Base-by-base conservation (phyloP, 2,797 vertebrate genomes). In the Alfaro cultratus region DNA sequence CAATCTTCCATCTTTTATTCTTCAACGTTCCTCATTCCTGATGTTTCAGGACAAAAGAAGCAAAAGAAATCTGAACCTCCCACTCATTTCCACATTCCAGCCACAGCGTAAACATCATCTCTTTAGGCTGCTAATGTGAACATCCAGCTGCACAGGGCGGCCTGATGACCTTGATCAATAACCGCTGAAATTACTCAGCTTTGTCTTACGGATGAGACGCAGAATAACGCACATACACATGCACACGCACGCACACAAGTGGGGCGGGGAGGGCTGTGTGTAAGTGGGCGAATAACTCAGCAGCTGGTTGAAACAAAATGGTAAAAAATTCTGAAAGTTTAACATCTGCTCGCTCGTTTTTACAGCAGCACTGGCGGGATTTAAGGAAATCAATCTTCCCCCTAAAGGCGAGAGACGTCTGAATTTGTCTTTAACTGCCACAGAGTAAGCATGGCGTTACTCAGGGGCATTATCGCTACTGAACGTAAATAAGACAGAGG, bases 151-250 rank as follows among this genome's bases (percentile, higher is more conserved):
- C 74, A 60, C 85, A 77, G 36, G 16, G 51, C 16, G 45, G 80
- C 53, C 57, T 51, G 51, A 75, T 5, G 77, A 76, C 76, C 77
- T 8, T 71, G 81, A 91, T 92, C 90, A 70, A 91, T 93, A 88
- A 64, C 39, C 53, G 0, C 77, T 12, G 74, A 29, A 70, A 18
- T 64, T 21, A 39, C 82, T 85, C 80, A 62, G 83, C 77, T 43
- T n/a, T 1, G n/a, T 80, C 76, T 74, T 10, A n/a, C 34, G 86
- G 68, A 76, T 15, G 4, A 80, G 78, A 82, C 84, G 31, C 18
- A 53, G 78, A 81, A 84, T 78, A 60, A 57, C 16, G 26, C 64
- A 74, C 45, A 23, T 67, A 31, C 23, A 34, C 47, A 7, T 6
- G 21, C 57, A 34, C 60, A n/a, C 8, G 72, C 62, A 26, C 9